Base-by-base conservation (phyloP, 2,797 vertebrate genomes). In the Poeciliopsis presidionis region DNA sequence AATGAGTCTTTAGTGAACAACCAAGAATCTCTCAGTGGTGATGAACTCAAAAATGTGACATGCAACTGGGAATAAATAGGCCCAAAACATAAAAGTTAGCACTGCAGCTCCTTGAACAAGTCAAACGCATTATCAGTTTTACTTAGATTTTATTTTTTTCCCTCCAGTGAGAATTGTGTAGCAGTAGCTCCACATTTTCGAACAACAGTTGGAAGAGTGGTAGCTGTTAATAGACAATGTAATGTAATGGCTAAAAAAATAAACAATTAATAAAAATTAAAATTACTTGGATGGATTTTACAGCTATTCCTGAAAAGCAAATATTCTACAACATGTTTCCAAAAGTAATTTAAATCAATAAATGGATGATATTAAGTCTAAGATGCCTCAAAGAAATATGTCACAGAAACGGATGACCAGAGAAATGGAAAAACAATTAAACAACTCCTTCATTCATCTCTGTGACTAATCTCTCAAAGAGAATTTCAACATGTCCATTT, bases 381-480 rank as follows among this genome's bases (percentile, higher is more conserved):
- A 18, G 14, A 33, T 33, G 30, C 16, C 14, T 33, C 33, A 30
- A 63, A 63, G 5, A 33, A 33, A 5, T 8, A 61, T 61, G 16
- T 16, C 59, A 59, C 39, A 45, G 25, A 70, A 45, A 16, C 12
- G 5, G 22, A 70, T 45, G 12, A 70, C 12, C 22, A 45, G 41
- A 43, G 20, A n/a, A 43, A 45, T 43, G 7, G n/a, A 43, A 25
- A 22, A 67, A 67, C 5, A 22, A 5, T 1, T 4, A 16, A 45
- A 13, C 13, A 14, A 14, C 12, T 41, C 12, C 20, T 13, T 67
- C 36, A 36, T 73, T 70, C 76, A 90, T 85, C 84, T 74, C 70
- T 70, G 81, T 81, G 81, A 86, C 78, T 85, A 73, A 83, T 84
- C 87, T 79, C 20, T 80, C 78, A 78, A 86, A 86, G 86, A 81